These are phyloP conservation scores for Indri indri DNA, from an alignment of 2,113 vertebrate genomes.

Conservation along the genomic window DNA sequence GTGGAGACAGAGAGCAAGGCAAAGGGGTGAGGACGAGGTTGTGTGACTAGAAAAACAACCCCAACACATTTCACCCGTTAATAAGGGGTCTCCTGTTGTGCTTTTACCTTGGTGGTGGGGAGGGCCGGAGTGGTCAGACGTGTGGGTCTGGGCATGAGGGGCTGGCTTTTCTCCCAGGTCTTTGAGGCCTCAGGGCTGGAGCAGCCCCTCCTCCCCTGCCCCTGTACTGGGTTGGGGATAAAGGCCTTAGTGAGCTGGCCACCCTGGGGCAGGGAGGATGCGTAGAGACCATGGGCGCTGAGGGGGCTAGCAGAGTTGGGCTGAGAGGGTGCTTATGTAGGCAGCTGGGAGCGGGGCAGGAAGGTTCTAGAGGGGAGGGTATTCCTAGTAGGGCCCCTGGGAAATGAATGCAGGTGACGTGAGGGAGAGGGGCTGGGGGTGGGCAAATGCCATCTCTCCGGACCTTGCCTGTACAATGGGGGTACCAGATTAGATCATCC, in stretches of 20 bases:
- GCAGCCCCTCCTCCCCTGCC: background rate
- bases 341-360: background rate
- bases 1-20: slow-evolving; percentile 76
- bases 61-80: slow-evolving; percentile 43
- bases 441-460: background rate
- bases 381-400: background rate
- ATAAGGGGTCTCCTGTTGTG: slow-evolving; percentile 76
- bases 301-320: background rate
- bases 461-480: background rate
- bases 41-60: slow-evolving; percentile 52
- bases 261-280: background rate
- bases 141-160: background rate
- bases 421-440: background rate
- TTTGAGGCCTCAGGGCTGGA: background rate
- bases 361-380: background rate
- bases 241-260: slow-evolving; percentile 20
- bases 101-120: slow-evolving; percentile 69
- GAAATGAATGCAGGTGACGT: background rate
- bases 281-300: background rate
- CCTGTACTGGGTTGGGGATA: background rate
- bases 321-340: background rate
- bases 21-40: slow-evolving; percentile 60
- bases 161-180: slow-evolving; percentile 56
- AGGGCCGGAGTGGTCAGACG: background rate
- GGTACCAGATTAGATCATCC: background rate